A percentile compares a stretch with the other conserved stretches of the same genome.
phyloP scores from a whole-genome alignment of 2,113 vertebrate genomes.

The Tenebrosternarchus preto region DNA sequence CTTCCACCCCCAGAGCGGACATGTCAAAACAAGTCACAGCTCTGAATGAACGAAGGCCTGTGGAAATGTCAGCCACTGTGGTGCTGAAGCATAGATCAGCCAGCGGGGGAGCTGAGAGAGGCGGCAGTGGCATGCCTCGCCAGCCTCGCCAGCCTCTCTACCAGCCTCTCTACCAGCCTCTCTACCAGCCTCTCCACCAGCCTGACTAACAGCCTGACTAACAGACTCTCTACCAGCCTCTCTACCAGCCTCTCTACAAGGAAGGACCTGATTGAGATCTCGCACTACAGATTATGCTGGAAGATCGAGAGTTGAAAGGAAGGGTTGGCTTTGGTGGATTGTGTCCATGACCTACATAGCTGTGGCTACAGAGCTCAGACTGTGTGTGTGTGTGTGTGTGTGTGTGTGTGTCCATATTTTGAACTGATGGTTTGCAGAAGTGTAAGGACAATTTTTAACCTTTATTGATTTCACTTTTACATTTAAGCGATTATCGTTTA shows the following conservation, averaged over 20 bases:
- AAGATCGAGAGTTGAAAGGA: slow-evolving; percentile 47
- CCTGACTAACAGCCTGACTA: too few relatives aligned
- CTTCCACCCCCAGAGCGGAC: too few relatives aligned
- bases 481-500: too few relatives aligned
- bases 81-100: too few relatives aligned
- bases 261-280: slow-evolving; percentile 28
- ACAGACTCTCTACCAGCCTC: neutral
- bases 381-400: slow-evolving; percentile 21
- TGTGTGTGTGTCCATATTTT: neutral
- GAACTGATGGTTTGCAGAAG: too few relatives aligned
- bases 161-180: neutral
- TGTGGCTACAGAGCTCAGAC: neutral
- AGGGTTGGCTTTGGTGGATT: slow-evolving; percentile 15
- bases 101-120: neutral
- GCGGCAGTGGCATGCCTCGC: neutral
- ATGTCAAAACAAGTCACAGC: too few relatives aligned
- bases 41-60: too few relatives aligned
- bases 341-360: slow-evolving; percentile 5
- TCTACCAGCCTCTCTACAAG: neutral
- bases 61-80: too few relatives aligned
- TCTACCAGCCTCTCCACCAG: neutral
- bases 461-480: too few relatives aligned
- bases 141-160: neutral
- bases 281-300: slow-evolving; percentile 30
- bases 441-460: too few relatives aligned